Conservation (phyloP, 1,140 invertebrate species). For the Bathynomus jamesi region DNA sequence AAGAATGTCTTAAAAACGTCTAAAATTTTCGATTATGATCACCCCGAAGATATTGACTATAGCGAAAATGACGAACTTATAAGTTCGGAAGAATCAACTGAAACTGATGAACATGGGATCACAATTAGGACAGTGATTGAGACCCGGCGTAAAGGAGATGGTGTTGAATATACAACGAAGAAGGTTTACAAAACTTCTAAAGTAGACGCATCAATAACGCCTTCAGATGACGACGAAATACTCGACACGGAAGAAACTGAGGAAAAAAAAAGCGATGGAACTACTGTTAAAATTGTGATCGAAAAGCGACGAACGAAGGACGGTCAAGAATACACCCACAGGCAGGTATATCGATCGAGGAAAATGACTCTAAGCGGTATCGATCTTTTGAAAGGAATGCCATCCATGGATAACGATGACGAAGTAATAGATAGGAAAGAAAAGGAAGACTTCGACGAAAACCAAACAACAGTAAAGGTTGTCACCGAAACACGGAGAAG, state of each 20-base stretch:
- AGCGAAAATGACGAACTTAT: slow-evolving; percentile 30
- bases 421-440: slow-evolving; percentile 28
- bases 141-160: slow-evolving; percentile 27
- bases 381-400: slow-evolving; percentile 28
- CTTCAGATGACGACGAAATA: slow-evolving; percentile 33
- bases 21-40: slow-evolving; percentile 36
- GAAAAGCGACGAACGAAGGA: slow-evolving; percentile 27
- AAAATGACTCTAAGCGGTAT: slow-evolving; percentile 32
- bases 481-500: slow-evolving; percentile 33
- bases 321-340: slow-evolving; percentile 35
- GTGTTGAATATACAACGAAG: slow-evolving; percentile 33
- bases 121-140: slow-evolving; percentile 33
- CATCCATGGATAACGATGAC: slow-evolving; percentile 32
- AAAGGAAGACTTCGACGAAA: slow-evolving; percentile 29
- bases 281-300: slow-evolving; percentile 20
- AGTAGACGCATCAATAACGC: slow-evolving; percentile 29
- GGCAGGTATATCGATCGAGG: slow-evolving; percentile 30
- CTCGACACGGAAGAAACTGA: slow-evolving; percentile 31
- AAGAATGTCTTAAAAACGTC: slow-evolving; percentile 35
- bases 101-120: slow-evolving; percentile 31
- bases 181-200: slow-evolving; percentile 36
- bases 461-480: slow-evolving; percentile 17
- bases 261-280: slow-evolving; percentile 28
- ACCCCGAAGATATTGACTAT: slow-evolving; percentile 32
- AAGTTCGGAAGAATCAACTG: slow-evolving; percentile 20